These are phyloP conservation scores for Selenia dentaria DNA, from an alignment of 2,888 invertebrate genomes.

Conservation along the genomic window DNA sequence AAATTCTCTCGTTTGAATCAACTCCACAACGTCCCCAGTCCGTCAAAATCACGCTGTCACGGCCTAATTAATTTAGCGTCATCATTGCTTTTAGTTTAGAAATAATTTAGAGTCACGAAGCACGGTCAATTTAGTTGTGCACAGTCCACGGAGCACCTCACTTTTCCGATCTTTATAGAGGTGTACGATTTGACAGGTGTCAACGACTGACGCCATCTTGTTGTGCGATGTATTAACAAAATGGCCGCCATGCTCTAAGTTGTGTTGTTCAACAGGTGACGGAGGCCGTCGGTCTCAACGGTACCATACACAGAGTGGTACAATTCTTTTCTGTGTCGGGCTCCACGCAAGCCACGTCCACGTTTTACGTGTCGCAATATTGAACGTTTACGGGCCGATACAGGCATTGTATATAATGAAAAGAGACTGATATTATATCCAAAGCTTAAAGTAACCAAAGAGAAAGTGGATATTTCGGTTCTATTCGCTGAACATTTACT, in stretches of 20 bases:
- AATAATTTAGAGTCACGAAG: conserved; percentile 57
- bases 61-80: conserved; percentile 67
- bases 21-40: conserved; percentile 48
- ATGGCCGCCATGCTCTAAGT: conserved; percentile 73
- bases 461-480: conserved; percentile 76
- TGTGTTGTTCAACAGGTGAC: conserved; percentile 86
- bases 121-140: conserved; percentile 55
- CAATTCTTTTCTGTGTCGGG: conserved; percentile 86
- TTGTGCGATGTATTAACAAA: conserved; percentile 42
- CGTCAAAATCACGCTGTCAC: conserved; percentile 66
- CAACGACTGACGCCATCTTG: conserved; percentile 40
- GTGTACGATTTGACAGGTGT: conserved; percentile 34
- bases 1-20: conserved; percentile 47
- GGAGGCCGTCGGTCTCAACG: conserved; percentile 86
- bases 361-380: conserved; percentile 87
- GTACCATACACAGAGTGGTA: conserved; percentile 86
- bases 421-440: conserved; percentile 79
- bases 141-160: conserved; percentile 54
- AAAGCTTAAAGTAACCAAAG: conserved; percentile 77
- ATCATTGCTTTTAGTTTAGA: conserved; percentile 73
- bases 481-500: conserved; percentile 75
- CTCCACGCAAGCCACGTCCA: conserved; percentile 85
- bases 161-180: conserved; percentile 28
- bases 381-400: conserved; percentile 63
- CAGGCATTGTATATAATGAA: conserved; percentile 76